These are phyloP conservation scores for Polypedilum pembai DNA, from an alignment of 1,140 invertebrate species.

Conservation along the genomic window DNA sequence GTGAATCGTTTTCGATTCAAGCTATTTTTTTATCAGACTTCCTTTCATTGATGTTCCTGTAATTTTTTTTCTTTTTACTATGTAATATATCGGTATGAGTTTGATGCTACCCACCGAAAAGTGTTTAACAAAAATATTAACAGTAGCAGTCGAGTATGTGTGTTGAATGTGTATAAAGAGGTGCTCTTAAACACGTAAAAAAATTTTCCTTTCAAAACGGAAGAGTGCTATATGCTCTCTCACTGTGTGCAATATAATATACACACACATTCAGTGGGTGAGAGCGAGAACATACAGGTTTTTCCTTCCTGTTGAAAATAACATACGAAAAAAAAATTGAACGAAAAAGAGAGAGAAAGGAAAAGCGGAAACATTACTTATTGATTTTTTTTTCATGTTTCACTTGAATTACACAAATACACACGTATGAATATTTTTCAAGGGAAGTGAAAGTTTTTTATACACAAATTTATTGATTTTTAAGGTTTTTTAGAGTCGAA, in stretches of 20 bases:
- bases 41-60: conserved; percentile 24
- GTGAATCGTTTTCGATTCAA: not conserved
- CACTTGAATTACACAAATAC: not conserved
- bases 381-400: not conserved
- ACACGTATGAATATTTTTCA: no score
- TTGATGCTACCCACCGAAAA: not conserved
- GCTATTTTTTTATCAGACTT: conserved; percentile 22
- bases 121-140: conserved; percentile 25
- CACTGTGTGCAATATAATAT: not conserved
- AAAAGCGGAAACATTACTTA: conserved; percentile 27
- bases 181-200: conserved; percentile 5
- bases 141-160: not conserved
- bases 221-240: not conserved
- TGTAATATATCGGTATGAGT: not conserved
- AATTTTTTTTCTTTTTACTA: not conserved
- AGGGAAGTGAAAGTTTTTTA: no score
- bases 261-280: not conserved
- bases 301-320: not conserved
- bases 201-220: not conserved
- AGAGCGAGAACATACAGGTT: not conserved
- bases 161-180: not conserved
- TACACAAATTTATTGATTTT: no score
- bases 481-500: no score
- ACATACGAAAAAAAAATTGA: not conserved
- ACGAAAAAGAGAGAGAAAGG: not conserved